These are phyloP conservation scores for Perca flavescens DNA, from an alignment of 2,113 vertebrate species.

Conservation along the genomic window DNA sequence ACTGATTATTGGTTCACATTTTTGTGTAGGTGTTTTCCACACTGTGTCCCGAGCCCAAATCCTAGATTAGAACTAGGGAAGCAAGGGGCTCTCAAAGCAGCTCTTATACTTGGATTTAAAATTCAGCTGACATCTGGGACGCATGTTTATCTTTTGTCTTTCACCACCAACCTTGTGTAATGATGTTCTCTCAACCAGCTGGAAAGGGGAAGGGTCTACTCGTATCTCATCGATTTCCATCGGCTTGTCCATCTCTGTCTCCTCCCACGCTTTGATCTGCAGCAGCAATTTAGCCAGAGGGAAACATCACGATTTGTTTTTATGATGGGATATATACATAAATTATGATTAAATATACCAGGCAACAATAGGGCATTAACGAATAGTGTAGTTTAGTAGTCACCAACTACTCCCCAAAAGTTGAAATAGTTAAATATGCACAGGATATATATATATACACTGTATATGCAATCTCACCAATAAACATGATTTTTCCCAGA, in stretches of 20 bases:
- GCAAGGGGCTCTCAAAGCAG: background rate
- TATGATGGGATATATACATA: background rate
- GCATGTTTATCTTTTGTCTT: background rate
- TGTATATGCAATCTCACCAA: too few species aligned
- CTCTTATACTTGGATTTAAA: background rate
- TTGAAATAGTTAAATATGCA: too few species aligned
- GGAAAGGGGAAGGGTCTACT: slow-evolving; percentile 94
- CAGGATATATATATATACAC: too few species aligned
- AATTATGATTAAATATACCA: background rate
- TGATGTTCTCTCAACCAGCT: slow-evolving; percentile 95
- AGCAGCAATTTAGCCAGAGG: slow-evolving; percentile 27
- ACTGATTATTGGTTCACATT: background rate
- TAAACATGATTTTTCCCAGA: too few species aligned
- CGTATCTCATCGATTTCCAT: slow-evolving; percentile 92
- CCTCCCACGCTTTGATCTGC: slow-evolving; percentile 94
- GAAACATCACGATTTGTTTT: background rate
- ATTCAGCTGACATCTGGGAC: background rate
- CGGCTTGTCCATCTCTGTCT: slow-evolving; percentile 87
- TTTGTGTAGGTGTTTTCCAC: background rate
- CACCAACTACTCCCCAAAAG: too few species aligned
- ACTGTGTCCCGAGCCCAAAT: fast-evolving
- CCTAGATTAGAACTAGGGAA: background rate
- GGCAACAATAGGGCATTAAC: background rate
- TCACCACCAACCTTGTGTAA: slow-evolving; percentile 89
- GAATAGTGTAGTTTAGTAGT: too few species aligned